A percentile compares a stretch with the other conserved stretches of the same genome.
Conservation (phyloP, 2,797 vertebrate genomes). For the Erithacus rubecula region DNA sequence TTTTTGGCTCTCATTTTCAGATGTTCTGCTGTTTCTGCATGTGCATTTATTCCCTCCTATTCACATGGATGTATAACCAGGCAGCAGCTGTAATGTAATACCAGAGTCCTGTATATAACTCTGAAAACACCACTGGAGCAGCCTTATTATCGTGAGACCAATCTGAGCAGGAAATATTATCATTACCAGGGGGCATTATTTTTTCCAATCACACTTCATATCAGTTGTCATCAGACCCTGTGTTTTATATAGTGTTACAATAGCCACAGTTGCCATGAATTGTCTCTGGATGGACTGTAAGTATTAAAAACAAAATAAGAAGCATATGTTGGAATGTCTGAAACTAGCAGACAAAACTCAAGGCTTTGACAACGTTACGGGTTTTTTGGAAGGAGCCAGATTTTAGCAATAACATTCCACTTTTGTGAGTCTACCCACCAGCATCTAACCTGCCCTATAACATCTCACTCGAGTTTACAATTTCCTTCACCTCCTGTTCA, state of each 20-base stretch:
- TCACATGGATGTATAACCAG: slow-evolving; percentile 49
- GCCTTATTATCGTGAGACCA: slow-evolving; percentile 68
- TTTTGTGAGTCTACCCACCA: slow-evolving; percentile 58
- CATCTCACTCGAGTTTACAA: slow-evolving; percentile 39
- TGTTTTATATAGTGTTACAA: slow-evolving; percentile 72
- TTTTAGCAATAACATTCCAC: slow-evolving; percentile 66
- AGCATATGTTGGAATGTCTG: slow-evolving; percentile 69
- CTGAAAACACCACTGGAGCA: slow-evolving; percentile 58
- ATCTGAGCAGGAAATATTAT: slow-evolving; percentile 69
- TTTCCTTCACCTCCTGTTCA: slow-evolving; percentile 58
- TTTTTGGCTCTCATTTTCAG: background rate
- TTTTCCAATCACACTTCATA: slow-evolving; percentile 66
- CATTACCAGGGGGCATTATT: slow-evolving; percentile 67
- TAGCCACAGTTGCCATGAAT: slow-evolving; percentile 65
- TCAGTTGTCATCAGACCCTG: slow-evolving; percentile 59
- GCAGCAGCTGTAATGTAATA: slow-evolving; percentile 68
- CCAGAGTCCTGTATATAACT: slow-evolving; percentile 54
- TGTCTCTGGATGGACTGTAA: slow-evolving; percentile 66
- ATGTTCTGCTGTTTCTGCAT: background rate
- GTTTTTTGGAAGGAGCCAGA: slow-evolving; percentile 59
- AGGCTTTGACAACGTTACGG: slow-evolving; percentile 35
- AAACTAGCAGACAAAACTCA: slow-evolving; percentile 58
- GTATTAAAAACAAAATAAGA: slow-evolving; percentile 72
- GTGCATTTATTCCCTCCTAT: slow-evolving; percentile 13
- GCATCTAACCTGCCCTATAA: slow-evolving; percentile 59